Base-by-base conservation (phyloP, 1,140 invertebrate genomes). In the Mizuhopecten yessoensis region DNA sequence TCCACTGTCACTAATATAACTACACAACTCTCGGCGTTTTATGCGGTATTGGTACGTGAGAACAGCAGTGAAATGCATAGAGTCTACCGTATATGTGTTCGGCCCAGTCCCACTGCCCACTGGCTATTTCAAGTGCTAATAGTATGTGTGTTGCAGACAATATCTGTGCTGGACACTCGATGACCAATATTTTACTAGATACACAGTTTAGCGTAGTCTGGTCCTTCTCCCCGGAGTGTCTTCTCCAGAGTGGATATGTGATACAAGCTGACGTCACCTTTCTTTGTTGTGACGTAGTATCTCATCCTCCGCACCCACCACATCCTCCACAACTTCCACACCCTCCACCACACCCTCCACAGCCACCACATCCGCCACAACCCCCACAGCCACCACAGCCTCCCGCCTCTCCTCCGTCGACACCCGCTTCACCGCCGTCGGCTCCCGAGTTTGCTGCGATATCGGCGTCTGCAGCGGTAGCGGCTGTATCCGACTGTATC, bases 301-400 rank as follows among this genome's bases (percentile, higher is more conserved):
- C 11, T 75, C 57, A 75, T 3, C 57, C 57, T 0, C 57, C 57
- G 57, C 57, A 75, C 29, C 57, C 57, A 29, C 57, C 57, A 29
- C 57, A 75, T 17, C 57, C 57, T 13, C 57, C 57, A 75, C 57
- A 75, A 75, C 57, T 75, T 75, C 57, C 57, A 75, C 57, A 75
- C 29, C 57, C 57, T 7, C 57, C 57, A 29, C 57, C 57, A 75
- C 57, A 75, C 0, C 57, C 57, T 1, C 57, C 57, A 29, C 57
- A 75, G 1, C 57, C 57, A 11, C 57, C 57, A 75, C 57, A 75
- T n/a, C 57, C 57, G 23, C 57, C 57, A 29, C 57, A 75, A 0
- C 57, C 57, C 0, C 57, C 57, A 29, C 57, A 75, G 5, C 57
- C 57, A 29, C 57, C 57, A 29, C 57, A 75, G n/a, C 57, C 57